phyloP scores from a whole-genome alignment of 1,140 invertebrate species.

The Drosophila repletoides region DNA sequence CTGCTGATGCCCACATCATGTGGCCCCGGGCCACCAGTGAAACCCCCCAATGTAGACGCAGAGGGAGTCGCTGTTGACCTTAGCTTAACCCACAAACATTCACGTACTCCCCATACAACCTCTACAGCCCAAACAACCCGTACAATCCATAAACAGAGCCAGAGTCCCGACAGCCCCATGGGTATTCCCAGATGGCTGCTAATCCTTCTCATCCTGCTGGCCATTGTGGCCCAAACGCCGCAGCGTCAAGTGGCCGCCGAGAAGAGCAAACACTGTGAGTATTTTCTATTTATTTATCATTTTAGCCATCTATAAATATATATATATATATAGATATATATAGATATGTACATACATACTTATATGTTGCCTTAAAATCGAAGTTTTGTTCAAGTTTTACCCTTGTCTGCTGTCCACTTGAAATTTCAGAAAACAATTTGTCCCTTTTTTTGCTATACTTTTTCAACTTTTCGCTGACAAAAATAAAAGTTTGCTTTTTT shows the following conservation, averaged over 20 bases:
- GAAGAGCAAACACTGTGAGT: constrained; percentile 81
- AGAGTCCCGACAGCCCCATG: constrained; percentile 32
- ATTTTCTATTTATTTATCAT: constrained; percentile 18
- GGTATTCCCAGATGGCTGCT: constrained; percentile 74
- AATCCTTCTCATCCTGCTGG: constrained; percentile 71
- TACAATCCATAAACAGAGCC: constrained; percentile 7
- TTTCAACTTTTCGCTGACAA: constrained; percentile 7
- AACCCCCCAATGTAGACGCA: neutral
- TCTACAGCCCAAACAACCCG: neutral
- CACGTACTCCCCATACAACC: neutral
- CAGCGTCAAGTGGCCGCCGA: constrained; percentile 76
- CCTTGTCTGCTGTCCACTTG: constrained; percentile 24
- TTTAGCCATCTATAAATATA: neutral
- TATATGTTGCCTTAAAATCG: constrained; percentile 23
- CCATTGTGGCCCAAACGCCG: constrained; percentile 64
- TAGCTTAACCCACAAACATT: constrained; percentile 17
- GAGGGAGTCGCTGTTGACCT: constrained; percentile 20
- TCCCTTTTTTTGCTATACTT: constrained; percentile 13
- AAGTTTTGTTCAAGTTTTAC: constrained; percentile 29
- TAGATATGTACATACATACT: neutral
- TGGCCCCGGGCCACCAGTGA: constrained; percentile 72
- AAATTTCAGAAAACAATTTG: constrained; percentile 31
- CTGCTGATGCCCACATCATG: constrained; percentile 80
- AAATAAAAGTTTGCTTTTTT: constrained; percentile 26
- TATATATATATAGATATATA: neutral